Conservation (phyloP, 2,888 invertebrate species). For the Sacculina carcini region DNA sequence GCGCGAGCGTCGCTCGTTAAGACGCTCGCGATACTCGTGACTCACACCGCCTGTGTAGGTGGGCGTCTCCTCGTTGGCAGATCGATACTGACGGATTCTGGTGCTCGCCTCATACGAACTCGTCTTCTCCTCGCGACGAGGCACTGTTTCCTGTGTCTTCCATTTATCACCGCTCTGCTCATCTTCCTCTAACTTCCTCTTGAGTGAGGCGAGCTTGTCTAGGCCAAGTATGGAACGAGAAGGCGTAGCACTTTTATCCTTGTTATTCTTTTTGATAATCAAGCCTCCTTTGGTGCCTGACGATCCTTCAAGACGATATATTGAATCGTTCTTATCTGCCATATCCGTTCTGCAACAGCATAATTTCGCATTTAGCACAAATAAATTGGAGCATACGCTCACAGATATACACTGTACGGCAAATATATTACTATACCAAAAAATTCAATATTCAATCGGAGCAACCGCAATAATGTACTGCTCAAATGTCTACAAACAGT, state of each 20-base stretch:
- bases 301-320: conserved; percentile 10
- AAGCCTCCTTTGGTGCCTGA: conserved; percentile 12
- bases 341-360: no score
- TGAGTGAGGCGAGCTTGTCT: conserved; percentile 43
- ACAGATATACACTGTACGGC: no score
- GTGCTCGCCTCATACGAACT: not conserved
- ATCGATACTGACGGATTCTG: conserved; percentile 48
- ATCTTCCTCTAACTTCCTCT: conserved; percentile 13
- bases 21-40: conserved; percentile 41
- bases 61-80: conserved; percentile 62
- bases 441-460: no score
- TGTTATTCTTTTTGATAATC: conserved; percentile 10
- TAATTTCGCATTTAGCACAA: no score
- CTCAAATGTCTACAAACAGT: no score
- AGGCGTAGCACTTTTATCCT: conserved; percentile 13
- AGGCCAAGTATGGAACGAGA: conserved; percentile 31
- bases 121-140: not conserved
- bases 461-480: no score
- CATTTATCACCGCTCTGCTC: conserved; percentile 6
- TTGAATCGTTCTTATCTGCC: no score
- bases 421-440: no score
- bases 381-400: no score
- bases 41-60: conserved; percentile 80
- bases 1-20: conserved; percentile 29
- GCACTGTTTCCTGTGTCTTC: not conserved